phyloP scores from a whole-genome alignment of 2,888 invertebrate species.

The Pyrrhia umbra region DNA sequence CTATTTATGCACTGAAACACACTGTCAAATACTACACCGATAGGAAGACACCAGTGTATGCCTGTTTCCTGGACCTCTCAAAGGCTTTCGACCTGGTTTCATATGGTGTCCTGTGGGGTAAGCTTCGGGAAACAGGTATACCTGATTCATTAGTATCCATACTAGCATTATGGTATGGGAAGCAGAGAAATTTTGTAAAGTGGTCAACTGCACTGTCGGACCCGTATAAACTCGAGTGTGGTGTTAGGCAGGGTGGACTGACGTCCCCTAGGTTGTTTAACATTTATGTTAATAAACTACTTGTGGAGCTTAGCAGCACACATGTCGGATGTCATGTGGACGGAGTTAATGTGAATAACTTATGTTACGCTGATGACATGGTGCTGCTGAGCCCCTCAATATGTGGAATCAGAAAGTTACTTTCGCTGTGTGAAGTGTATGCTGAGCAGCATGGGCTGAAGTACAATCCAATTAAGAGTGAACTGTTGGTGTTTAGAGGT shows the following conservation, averaged over 20 bases:
- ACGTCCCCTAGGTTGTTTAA: neutral
- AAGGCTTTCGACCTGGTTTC: slow-evolving; percentile 1
- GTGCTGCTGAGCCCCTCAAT: no score
- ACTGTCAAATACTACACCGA: slow-evolving; percentile 6
- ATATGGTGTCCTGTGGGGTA: neutral
- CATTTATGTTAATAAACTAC: neutral
- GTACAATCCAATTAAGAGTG: no score
- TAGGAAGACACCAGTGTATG: slow-evolving; percentile 5
- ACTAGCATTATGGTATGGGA: neutral
- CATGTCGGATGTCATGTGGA: neutral
- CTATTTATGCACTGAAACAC: neutral
- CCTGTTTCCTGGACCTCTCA: slow-evolving; percentile 3
- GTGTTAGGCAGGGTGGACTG: neutral
- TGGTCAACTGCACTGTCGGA: neutral
- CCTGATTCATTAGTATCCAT: neutral
- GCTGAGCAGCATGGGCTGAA: no score
- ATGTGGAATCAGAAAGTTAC: neutral
- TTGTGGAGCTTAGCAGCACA: slow-evolving; percentile 8
- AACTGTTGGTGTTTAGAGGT: no score
- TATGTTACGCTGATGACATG: neutral
- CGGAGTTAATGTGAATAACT: neutral
- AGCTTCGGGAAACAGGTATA: neutral
- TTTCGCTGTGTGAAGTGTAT: neutral
- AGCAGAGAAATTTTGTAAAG: neutral
- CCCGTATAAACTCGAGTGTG: neutral